Base-by-base conservation (phyloP, 2,888 invertebrate species). In the Parnassius glacialis region DNA sequence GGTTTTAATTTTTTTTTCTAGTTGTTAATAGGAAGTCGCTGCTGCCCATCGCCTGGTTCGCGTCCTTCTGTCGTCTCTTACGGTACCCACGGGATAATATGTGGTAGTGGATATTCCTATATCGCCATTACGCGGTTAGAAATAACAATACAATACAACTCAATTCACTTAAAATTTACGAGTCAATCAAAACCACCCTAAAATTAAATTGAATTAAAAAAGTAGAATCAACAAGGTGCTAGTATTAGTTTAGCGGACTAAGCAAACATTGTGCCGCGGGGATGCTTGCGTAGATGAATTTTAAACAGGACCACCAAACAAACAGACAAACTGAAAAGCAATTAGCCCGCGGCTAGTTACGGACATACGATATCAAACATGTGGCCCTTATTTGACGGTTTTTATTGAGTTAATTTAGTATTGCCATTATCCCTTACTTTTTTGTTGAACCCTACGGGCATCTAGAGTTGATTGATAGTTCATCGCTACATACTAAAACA, bases 261-360 rank as follows among this genome's bases (percentile, higher is more conserved):
- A 75, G 70, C 74, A 84, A 85, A 86, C 56, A 52, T 67, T 69
- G 75, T 78, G 76, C 82, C 80, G 68, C 71, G 75, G 80, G 73
- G 64, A 47, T 54, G 65, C 63, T 59, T 52, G 63, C 65, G 67
- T 13, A 9, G 74, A 82, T 83, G 85, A 84, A 84, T 86, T 76
- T 81, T 79, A 81, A 84, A 83, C 77, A 80, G 71, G 74, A 74
- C 65, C 57, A 70, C 45, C 41, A 34, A 51, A 41, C 78, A 81
- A 73, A 83, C 78, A 81, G 61, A 79, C 80, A 79, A 70, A 69
- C 56, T 56, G 47, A 47, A 69, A 64, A 66, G 68, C 86, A 89
- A 89, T 89, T 89, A 89, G 89, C 90, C 80, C 64, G 71, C 68
- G 85, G 90, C 80, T 70, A 79, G 69, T 68, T 63, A 70, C 72